These are phyloP conservation scores for Portevinia maculata DNA, from an alignment of 2,888 invertebrate genomes.

Conservation along the genomic window DNA sequence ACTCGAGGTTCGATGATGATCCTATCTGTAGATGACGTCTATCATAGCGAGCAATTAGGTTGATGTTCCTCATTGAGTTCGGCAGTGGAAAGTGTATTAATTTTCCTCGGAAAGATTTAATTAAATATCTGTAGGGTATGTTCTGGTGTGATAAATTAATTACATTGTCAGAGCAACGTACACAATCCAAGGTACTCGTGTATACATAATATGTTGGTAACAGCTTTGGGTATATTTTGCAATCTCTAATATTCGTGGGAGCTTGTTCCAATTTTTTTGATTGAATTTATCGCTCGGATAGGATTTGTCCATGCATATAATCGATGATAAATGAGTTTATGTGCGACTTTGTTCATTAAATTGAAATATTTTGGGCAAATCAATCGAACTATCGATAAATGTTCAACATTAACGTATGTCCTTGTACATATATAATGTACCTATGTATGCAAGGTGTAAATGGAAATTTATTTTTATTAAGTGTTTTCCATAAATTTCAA, in stretches of 20 bases:
- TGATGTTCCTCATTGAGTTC: conserved; percentile 16
- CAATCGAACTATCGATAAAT: conserved; percentile 30
- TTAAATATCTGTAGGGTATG: conserved; percentile 21
- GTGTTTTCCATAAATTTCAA: conserved; percentile 41
- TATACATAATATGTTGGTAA: too few relatives aligned
- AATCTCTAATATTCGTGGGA: conserved; percentile 24
- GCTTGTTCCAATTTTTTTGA: neutral
- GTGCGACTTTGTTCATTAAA: conserved; percentile 42
- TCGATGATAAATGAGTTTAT: conserved; percentile 51
- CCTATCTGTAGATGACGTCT: conserved; percentile 44
- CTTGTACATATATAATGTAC: too few relatives aligned
- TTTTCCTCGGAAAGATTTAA: conserved; percentile 52
- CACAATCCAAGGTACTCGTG: conserved; percentile 16
- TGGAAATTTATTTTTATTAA: too few relatives aligned
- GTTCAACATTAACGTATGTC: conserved; percentile 9
- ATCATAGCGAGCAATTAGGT: conserved; percentile 45
- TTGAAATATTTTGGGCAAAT: conserved; percentile 36
- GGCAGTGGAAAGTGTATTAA: conserved; percentile 33
- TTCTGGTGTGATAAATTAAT: conserved; percentile 59
- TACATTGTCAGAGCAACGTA: conserved; percentile 44
- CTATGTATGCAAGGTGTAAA: too few relatives aligned
- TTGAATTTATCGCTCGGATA: conserved; percentile 20
- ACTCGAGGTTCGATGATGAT: conserved; percentile 6
- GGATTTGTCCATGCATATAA: conserved; percentile 23
- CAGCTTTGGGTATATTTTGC: conserved; percentile 3